Conservation (phyloP, 2,888 invertebrate genomes). For the Drosophila sordidula region DNA sequence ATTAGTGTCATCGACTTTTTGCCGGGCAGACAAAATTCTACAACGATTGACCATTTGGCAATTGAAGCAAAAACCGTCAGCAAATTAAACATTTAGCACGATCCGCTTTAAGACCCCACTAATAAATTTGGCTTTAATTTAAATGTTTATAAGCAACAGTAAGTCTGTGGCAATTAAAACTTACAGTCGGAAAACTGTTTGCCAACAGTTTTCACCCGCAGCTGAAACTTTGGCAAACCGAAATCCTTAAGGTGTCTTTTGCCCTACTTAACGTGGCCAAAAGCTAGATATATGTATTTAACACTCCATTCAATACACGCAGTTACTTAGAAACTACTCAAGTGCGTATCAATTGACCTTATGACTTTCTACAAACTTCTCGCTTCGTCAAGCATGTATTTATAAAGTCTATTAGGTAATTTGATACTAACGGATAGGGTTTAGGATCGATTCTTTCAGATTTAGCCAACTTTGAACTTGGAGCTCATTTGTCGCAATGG, state of each 20-base stretch:
- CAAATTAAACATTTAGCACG: conserved; percentile 5
- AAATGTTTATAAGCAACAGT: conserved; percentile 7
- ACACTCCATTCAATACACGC: background rate
- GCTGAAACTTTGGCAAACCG: conserved; percentile 12
- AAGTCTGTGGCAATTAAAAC: conserved; percentile 24
- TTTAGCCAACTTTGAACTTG: background rate
- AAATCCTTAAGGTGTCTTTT: background rate
- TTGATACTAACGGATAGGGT: background rate
- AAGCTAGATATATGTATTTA: background rate
- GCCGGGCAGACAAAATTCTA: conserved; percentile 25
- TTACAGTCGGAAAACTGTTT: background rate
- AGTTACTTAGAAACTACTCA: background rate
- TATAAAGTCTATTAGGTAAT: conserved; percentile 1
- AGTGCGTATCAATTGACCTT: background rate
- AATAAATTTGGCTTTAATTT: conserved; percentile 17
- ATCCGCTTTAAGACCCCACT: background rate
- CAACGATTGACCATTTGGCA: conserved; percentile 63
- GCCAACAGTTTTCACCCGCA: conserved; percentile 16
- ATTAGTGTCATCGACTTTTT: conserved; percentile 75
- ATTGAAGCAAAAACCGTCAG: conserved; percentile 33
- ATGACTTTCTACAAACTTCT: background rate
- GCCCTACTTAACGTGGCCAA: background rate
- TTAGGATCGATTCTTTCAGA: background rate
- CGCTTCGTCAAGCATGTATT: background rate
- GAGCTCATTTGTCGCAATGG: background rate